Percentiles rank a stretch among this genome's conserved stretches.
Conservation (phyloP, 2,888 invertebrate genomes). For the Limenitis camilla region DNA sequence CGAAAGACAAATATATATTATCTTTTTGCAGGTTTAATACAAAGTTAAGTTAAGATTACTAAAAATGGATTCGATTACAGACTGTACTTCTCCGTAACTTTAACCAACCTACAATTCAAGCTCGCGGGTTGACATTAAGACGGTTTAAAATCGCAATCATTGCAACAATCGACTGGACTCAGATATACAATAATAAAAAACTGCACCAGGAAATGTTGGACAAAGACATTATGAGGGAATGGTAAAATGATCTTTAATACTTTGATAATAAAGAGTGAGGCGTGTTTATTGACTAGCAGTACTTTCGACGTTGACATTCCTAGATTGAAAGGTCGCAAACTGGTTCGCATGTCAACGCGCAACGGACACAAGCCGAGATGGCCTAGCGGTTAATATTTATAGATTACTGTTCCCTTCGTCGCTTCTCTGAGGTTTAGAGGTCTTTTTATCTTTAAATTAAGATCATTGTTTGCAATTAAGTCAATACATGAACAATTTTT, state of each 20-base stretch:
- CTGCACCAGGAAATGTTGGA: slow-evolving; percentile 40
- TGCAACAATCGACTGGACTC: slow-evolving; percentile 13
- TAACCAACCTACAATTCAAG: slow-evolving; percentile 9
- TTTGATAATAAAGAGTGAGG: slow-evolving; percentile 1
- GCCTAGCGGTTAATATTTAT: no score
- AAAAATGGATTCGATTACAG: neutral
- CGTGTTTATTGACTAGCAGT: slow-evolving; percentile 34
- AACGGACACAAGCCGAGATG: no score
- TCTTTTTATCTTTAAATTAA: no score
- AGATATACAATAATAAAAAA: slow-evolving; percentile 26
- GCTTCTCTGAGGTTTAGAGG: no score
- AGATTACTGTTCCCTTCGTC: no score
- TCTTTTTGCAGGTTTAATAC: neutral
- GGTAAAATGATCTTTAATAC: slow-evolving; percentile 7
- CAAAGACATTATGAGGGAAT: slow-evolving; percentile 36
- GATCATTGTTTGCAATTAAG: no score
- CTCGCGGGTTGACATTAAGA: slow-evolving; percentile 12
- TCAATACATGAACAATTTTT: no score
- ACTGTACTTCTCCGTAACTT: neutral
- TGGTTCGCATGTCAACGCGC: slow-evolving; percentile 26
- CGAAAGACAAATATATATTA: no score
- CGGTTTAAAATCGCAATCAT: slow-evolving; percentile 18
- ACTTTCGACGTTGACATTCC: slow-evolving; percentile 51
- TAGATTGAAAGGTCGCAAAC: slow-evolving; percentile 47
- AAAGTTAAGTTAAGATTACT: no score